Base-by-base conservation (phyloP, 2,888 invertebrate species). In the Diarsia rubi region DNA sequence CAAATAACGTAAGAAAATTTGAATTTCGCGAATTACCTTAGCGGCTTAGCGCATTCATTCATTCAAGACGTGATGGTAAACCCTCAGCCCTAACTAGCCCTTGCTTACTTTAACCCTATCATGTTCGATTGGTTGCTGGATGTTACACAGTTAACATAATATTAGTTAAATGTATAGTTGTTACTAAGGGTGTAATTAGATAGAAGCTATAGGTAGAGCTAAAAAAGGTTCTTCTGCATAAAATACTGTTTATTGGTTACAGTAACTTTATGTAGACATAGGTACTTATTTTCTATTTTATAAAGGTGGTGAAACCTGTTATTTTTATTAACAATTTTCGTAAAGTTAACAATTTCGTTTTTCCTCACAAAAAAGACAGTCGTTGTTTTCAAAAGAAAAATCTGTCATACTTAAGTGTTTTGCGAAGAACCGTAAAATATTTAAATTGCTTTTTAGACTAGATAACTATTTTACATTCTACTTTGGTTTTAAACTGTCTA, bases 401-500 rank as follows among this genome's bases (percentile, higher is more conserved):
- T 47, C 19, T 37, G 31, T 59, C 42, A 12, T 37, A n/a, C 11
- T 31, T 60, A 57, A 31, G 24, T 60, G 24, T 60, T 57, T 31
- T 65, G n/a, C 27, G n/a, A 60, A 59, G 44, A 60, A 59, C 47
- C 24, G 49, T 42, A 49, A 74, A 62, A 68, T 37, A 59, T 67
- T 57, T 27, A 63, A 68, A 64, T 79, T 78, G 71, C 63, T 67
- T 73, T 66, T 83, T 72, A 84, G 89, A 88, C 88, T 91, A 89
- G 86, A 89, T 81, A 78, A 76, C 88, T 90, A 89, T 82, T 78
- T 81, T 85, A 87, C 73, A 79, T 87, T 89, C 92, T 92, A 92
- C 92, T 92, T 92, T 92, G 92, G 92, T 92, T 89, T 89, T 83
- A 84, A 81, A 81, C 68, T 82, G 67, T 83, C 69, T 86, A 79